Conservation (phyloP, 2,797 vertebrate species). For the Cirrhinus molitorella region DNA sequence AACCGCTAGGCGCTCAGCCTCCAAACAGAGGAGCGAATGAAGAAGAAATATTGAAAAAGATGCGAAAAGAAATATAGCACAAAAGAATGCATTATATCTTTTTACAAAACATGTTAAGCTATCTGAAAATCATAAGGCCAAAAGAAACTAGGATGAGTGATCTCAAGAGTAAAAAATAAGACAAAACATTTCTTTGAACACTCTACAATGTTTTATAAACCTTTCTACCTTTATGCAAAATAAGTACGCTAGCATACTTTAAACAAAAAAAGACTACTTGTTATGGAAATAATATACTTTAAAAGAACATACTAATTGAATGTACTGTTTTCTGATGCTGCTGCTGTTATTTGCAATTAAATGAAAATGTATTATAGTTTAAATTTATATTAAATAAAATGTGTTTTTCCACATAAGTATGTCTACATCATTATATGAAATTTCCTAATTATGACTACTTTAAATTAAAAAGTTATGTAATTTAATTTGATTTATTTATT, state of each 20-base stretch:
- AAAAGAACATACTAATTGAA: too few species aligned
- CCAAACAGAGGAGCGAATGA: neutral
- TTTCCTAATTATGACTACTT: neutral
- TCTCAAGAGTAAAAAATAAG: neutral
- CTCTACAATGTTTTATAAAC: neutral
- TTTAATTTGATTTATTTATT: neutral
- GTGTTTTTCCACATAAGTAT: neutral
- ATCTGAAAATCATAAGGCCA: neutral
- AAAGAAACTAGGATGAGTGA: neutral
- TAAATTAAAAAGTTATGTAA: neutral
- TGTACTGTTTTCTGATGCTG: neutral
- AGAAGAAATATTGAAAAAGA: slow-evolving; percentile 16
- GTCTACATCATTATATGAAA: neutral
- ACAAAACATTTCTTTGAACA: neutral
- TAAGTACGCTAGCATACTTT: too few species aligned
- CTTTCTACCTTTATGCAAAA: neutral
- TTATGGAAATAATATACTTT: neutral
- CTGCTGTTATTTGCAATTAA: neutral
- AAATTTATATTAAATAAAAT: neutral
- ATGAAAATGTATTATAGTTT: neutral
- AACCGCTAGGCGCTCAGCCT: slow-evolving; percentile 58
- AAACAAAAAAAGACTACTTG: neutral
- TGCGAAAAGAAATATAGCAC: neutral
- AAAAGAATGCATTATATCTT: neutral
- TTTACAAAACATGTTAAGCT: neutral